These are phyloP conservation scores for Crotalus viridis DNA, from an alignment of 2,113 vertebrate species.

Conservation along the genomic window DNA sequence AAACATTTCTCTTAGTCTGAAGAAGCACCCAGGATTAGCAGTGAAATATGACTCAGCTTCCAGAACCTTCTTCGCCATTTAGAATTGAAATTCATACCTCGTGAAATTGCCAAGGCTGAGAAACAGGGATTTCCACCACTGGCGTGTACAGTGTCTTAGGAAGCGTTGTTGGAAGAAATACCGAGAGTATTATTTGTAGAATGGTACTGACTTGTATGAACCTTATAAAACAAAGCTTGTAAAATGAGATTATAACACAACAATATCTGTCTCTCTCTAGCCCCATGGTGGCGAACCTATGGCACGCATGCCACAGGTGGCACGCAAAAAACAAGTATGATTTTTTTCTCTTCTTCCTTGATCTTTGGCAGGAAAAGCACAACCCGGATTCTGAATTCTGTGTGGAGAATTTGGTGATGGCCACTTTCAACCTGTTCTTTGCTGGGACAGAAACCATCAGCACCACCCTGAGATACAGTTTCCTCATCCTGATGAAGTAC, in stretches of 20 bases:
- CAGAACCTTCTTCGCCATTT: background rate
- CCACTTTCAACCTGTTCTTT: constrained; percentile 43
- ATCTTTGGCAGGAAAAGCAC: constrained; percentile 24
- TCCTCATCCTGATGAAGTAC: constrained; percentile 41
- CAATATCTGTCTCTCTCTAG: background rate
- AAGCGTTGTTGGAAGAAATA: background rate
- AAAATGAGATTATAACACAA: background rate
- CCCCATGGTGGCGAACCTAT: too few relatives aligned
- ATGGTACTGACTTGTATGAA: background rate
- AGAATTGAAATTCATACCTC: background rate
- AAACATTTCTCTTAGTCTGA: too few relatives aligned
- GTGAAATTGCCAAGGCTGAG: background rate
- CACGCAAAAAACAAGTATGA: background rate
- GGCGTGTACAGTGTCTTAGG: background rate
- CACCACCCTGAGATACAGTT: constrained; percentile 29
- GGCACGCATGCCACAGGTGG: too few relatives aligned
- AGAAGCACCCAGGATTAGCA: too few relatives aligned
- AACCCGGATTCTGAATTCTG: constrained; percentile 13
- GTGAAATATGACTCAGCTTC: too few relatives aligned
- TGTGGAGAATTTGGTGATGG: constrained; percentile 36
- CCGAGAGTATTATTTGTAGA: background rate
- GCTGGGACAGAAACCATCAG: constrained; percentile 36
- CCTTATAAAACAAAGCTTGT: background rate
- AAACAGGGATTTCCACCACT: background rate
- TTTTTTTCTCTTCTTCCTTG: background rate